A percentile compares a stretch with the other conserved stretches of the same genome.
These are phyloP conservation scores for Lepus timidus DNA, from an alignment of 2,113 vertebrate species.

Conservation along the genomic window DNA sequence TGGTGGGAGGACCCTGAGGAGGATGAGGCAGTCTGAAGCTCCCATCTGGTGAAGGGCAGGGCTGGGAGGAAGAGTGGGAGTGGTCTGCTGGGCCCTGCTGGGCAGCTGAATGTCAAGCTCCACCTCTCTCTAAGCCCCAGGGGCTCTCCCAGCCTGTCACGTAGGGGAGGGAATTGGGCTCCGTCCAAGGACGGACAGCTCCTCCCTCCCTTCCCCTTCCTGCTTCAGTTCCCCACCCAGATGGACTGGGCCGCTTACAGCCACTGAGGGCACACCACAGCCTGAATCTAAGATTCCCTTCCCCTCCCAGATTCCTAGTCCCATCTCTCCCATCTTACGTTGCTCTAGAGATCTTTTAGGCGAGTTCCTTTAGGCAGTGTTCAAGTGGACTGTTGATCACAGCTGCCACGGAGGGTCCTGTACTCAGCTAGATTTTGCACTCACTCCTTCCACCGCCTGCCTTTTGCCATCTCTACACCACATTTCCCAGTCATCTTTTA, in stretches of 20 bases:
- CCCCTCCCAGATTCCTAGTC: neutral
- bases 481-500: neutral
- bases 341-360: neutral
- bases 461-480: neutral
- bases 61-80: conserved; percentile 51
- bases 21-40: conserved; percentile 33
- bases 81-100: neutral
- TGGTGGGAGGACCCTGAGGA: neutral
- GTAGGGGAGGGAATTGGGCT: conserved; percentile 64
- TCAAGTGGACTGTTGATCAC: conserved; percentile 46
- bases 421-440: conserved; percentile 1
- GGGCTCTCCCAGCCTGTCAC: conserved; percentile 69
- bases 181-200: conserved; percentile 62
- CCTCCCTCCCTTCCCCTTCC: conserved; percentile 81
- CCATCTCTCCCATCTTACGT: neutral
- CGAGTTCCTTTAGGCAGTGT: neutral
- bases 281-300: conserved; percentile 35
- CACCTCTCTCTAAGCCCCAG: conserved; percentile 34
- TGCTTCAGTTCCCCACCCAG: conserved; percentile 79
- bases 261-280: neutral
- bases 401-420: neutral
- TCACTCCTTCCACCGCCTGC: conserved; percentile 21
- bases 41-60: conserved; percentile 2
- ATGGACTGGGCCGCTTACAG: conserved; percentile 2
- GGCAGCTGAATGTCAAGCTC: conserved; percentile 64